Evolutionary conservation across 2,113 vertebrate species (phyloP).

Genomic region (Eurypyga helias): DNA sequence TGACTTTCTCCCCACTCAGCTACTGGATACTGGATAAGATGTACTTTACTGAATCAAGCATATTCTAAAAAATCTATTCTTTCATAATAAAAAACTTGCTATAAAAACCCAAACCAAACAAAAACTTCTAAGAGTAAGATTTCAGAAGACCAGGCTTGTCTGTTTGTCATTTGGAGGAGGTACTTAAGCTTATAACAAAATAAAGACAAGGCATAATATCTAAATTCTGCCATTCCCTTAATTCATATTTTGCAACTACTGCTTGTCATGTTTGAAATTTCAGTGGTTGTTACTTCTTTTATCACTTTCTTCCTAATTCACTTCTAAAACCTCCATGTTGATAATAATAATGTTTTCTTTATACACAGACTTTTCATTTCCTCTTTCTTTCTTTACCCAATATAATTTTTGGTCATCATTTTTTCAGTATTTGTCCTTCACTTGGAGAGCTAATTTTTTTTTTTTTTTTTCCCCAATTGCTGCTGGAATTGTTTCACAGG

Average conservation of each 20-base stretch:
- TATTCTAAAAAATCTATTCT: not conserved
- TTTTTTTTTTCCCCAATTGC: not conserved
- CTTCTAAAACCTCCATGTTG: not conserved
- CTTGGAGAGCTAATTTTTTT: not conserved
- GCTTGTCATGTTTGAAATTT: not conserved
- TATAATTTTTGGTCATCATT: not conserved
- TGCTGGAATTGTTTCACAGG: not conserved
- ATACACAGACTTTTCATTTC: not conserved
- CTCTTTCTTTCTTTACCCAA: not conserved
- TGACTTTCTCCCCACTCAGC: not conserved
- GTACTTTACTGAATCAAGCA: not conserved
- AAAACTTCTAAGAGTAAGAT: not conserved
- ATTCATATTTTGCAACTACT: not conserved
- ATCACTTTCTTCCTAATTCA: not conserved
- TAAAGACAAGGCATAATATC: not conserved
- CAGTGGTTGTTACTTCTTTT: not conserved
- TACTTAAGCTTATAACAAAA: not conserved
- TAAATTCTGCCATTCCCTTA: not conserved
- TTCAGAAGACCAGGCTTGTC: not conserved
- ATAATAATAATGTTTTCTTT: not conserved
- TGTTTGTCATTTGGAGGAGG: not conserved
- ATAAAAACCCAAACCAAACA: not conserved
- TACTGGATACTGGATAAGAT: not conserved
- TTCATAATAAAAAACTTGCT: not conserved
- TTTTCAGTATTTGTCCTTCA: not conserved